Percentiles rank a stretch among this genome's conserved stretches.
Evolutionary conservation across 2,888 invertebrate species (phyloP).

Genomic region (Cataglyphis altisquamis): DNA sequence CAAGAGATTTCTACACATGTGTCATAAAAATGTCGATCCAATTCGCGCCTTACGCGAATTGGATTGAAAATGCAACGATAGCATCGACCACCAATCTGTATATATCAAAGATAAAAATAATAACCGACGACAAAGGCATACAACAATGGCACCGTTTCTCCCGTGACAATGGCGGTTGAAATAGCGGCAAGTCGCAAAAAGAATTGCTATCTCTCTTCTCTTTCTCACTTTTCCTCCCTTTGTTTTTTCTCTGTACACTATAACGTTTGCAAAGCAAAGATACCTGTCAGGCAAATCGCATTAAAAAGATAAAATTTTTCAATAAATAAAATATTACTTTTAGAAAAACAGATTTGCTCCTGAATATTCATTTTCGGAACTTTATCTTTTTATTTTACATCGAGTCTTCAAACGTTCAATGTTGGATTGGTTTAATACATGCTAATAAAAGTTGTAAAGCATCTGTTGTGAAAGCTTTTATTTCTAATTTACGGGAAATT

Average conservation of each 20-base stretch:
- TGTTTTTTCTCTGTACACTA: not conserved
- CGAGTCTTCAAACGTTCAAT: not conserved
- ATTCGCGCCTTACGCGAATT: constrained; percentile 33
- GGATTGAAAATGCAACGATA: constrained; percentile 10
- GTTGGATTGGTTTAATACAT: not conserved
- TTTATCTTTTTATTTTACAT: not conserved
- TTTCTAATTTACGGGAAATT: not conserved
- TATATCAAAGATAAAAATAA: constrained; percentile 69
- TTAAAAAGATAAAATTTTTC: constrained; percentile 46
- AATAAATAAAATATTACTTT: constrained; percentile 44
- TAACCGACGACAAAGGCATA: constrained; percentile 62
- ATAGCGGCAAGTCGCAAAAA: constrained; percentile 54
- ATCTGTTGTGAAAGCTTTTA: not conserved
- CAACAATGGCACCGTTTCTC: constrained; percentile 20
- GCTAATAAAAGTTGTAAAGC: no score
- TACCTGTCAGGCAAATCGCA: constrained; percentile 49
- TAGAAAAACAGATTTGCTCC: not conserved
- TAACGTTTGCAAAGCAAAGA: constrained; percentile 33
- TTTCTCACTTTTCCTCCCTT: constrained; percentile 6
- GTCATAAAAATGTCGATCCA: not conserved
- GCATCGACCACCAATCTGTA: constrained; percentile 61
- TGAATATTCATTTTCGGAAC: not conserved
- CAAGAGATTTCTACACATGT: not conserved
- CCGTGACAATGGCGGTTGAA: constrained; percentile 59
- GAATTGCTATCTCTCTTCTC: constrained; percentile 54